Evolutionary conservation across 2,888 invertebrate genomes (phyloP), one percentile per base, ranked within the genome.

Genomic region (Lumbricus terrestris): DNA sequence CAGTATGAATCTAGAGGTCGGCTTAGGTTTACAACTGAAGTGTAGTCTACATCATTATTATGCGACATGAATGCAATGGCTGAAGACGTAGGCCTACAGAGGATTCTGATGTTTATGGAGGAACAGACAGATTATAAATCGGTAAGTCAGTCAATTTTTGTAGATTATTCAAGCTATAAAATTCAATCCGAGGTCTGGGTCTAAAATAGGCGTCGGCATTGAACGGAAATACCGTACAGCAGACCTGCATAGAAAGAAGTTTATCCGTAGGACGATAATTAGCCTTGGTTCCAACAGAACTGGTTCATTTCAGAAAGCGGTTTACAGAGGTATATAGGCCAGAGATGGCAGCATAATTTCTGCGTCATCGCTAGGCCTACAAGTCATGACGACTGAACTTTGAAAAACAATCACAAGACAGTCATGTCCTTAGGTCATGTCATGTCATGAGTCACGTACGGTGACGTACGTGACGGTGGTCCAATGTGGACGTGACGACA

Each of bases 381-480:
- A n/a, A n/a, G n/a, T n/a, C 69, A 69, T 6, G 69, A n/a, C 13
- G 69, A 16, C 69, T 8, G 69, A 29, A 69, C 29, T 29, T 6
- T 69, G 69, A n/a, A 69, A n/a, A 69, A 29, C 8, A 69, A 69
- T 69, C 29, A n/a, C 69, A 69, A 11, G n/a, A 69, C 69, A 69
- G 69, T n/a, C 29, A 69, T 13, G n/a, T 69, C 29, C 29, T 13
- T 29, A 69, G 29, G 69, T n/a, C 69, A n/a, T 8, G 13, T 69
- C 69, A n/a, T 69, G 69, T 69, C 69, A n/a, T n/a, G 69, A 69
- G 69, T 69, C 69, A 69, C n/a, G 69, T n/a, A 69, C 69, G n/a
- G n/a, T n/a, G n/a, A n/a, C n/a, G n/a, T n/a, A n/a, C n/a, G n/a
- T n/a, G n/a, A n/a, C n/a, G n/a, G n/a, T n/a, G n/a, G n/a, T n/a